Conservation (phyloP, 2,113 vertebrate species). For the Gavia stellata region DNA sequence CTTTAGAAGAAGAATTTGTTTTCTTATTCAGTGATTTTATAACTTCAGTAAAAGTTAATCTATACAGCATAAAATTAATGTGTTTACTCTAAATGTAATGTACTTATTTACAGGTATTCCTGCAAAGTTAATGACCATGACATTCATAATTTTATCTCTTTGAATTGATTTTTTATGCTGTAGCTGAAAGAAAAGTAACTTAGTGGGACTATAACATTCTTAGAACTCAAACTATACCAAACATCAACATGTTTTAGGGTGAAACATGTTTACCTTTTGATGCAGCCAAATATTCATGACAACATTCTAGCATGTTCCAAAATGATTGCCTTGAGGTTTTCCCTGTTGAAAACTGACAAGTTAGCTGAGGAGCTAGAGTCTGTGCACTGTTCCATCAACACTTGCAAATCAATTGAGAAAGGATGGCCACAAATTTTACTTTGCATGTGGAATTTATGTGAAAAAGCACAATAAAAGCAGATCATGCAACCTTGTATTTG, state of each 20-base stretch:
- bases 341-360: neutral
- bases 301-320: neutral
- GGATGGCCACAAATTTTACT: neutral
- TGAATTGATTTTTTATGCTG: neutral
- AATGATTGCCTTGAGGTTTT: neutral
- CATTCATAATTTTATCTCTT: neutral
- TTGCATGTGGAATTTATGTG: neutral
- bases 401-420: neutral
- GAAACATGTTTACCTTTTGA: neutral
- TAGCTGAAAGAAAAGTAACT: neutral
- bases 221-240: neutral
- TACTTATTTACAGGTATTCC: neutral
- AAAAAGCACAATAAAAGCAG: neutral
- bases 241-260: fast-evolving
- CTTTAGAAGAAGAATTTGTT: neutral
- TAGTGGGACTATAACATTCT: neutral
- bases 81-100: neutral
- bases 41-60: neutral
- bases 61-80: neutral
- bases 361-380: neutral
- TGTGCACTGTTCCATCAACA: neutral
- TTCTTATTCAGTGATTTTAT: neutral
- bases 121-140: neutral
- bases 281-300: neutral
- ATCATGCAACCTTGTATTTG: neutral